A percentile compares a stretch with the other conserved stretches of the same genome.
phyloP scores from a whole-genome alignment of 1,140 invertebrate genomes.

The Drosophila eugracilis region DNA sequence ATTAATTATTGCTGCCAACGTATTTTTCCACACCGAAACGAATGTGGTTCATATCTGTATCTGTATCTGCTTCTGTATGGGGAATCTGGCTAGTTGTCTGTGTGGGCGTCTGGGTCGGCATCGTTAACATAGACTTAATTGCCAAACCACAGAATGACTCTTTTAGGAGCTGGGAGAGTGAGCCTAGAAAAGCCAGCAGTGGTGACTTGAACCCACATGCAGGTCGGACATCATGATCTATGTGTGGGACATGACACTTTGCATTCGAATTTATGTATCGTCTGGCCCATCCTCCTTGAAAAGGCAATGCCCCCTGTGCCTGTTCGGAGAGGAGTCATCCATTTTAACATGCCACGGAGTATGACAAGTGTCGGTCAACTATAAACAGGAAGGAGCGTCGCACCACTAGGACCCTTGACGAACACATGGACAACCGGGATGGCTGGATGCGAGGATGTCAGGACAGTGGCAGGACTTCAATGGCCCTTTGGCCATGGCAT shows the following conservation, averaged over 20 bases:
- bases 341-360: conserved; percentile 49
- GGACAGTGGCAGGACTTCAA: conserved; percentile 27
- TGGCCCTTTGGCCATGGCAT: conserved; percentile 22
- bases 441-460: conserved; percentile 17
- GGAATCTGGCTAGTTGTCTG: conserved; percentile 10
- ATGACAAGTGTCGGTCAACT: conserved; percentile 65
- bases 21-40: conserved; percentile 49
- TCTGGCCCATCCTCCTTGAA: conserved; percentile 35
- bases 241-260: conserved; percentile 38
- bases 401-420: conserved; percentile 44
- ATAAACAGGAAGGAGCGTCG: conserved; percentile 49
- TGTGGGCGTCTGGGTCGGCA: conserved; percentile 38
- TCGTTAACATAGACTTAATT: conserved; percentile 58
- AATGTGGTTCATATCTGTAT: conserved; percentile 26
- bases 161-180: conserved; percentile 34
- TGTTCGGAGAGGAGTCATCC: conserved; percentile 14
- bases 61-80: conserved; percentile 15
- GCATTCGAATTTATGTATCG: conserved; percentile 56
- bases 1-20: conserved; percentile 69
- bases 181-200: conserved; percentile 9
- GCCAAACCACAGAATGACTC: conserved; percentile 47
- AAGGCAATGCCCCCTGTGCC: conserved; percentile 13
- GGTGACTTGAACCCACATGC: conserved; percentile 34
- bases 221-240: conserved; percentile 51
- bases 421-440: conserved; percentile 14